Evolutionary conservation across 2,113 vertebrate genomes (phyloP), one percentile per base, ranked within the genome.

Genomic region (Coregonus clupeaformis): DNA sequence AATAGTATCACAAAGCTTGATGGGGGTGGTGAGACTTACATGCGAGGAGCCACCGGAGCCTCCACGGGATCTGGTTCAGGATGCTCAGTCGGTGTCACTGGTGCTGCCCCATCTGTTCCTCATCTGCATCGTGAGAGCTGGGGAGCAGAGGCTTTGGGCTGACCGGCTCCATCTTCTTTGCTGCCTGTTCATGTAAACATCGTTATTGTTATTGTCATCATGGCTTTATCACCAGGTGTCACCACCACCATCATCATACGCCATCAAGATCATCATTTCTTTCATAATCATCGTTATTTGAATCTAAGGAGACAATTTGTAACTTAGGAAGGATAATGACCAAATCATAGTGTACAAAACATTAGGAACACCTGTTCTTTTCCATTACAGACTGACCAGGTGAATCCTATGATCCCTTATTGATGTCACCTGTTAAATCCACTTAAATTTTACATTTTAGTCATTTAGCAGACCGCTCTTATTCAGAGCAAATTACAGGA

Each of bases 41-140:
- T 96, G 86, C 1, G 96, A 97, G 2, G 97, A 12, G 11, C 25
- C 14, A 42, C 59, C 3, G 13, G 60, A 94, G 52, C 96, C 94
- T 52, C 96, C 94, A 0, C 95, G 92, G 6, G 77, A 99, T 98
- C 88, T 97, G 94, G 81, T 97, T 96, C 7, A 99, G 87, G n/a
- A 97, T 95, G 0, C n/a, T 99, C 97, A n/a, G n/a, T 99, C 98
- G 0, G 95, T 95, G 79, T 99, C 98, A 1, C 96, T 97, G 80
- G 94, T 94, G 76, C 98, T 99, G 32, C 95, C 95, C 91, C 99
- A 96, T 47, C 96, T 99, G 91, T 98, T 99, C 78, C 98, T 95
- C 96, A 99, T 97, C 87, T 99, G 97, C 91, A 94, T 96, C 94
- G 99, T 96, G 98, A 98, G 63, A 98, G 92, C 87, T 99, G n/a